These are phyloP conservation scores for Patiria pectinifera DNA, from an alignment of 53 echinoderm and acorn worm species.

Conservation along the genomic window DNA sequence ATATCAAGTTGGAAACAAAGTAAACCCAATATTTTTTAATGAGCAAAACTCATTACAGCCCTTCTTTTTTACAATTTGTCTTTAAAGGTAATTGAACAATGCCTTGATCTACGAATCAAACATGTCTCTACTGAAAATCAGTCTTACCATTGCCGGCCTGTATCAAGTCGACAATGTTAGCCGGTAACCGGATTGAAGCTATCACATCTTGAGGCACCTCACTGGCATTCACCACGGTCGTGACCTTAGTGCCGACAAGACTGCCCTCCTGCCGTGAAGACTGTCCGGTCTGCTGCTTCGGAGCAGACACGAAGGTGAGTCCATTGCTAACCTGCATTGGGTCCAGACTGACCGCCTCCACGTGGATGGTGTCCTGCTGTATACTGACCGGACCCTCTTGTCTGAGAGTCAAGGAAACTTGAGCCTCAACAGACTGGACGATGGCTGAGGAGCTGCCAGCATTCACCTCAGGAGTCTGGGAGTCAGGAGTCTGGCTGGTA, in stretches of 20 bases:
- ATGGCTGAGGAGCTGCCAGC: slow-evolving; percentile 41
- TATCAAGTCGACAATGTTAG: neutral
- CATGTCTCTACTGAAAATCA: too few species aligned
- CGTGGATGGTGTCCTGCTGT: slow-evolving; percentile 1
- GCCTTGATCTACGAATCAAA: too few species aligned
- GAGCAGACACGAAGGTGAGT: slow-evolving; percentile 24
- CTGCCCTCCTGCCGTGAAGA: neutral
- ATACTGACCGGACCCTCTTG: slow-evolving; percentile 14
- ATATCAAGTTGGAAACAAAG: too few species aligned
- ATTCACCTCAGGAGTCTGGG: neutral
- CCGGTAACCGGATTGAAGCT: slow-evolving; percentile 22
- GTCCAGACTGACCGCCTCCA: slow-evolving; percentile 32
- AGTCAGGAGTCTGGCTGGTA: neutral
- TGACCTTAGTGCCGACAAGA: slow-evolving; percentile 10
- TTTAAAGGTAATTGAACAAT: too few species aligned
- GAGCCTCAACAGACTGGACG: slow-evolving; percentile 47
- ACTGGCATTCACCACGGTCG: neutral
- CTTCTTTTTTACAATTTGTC: too few species aligned
- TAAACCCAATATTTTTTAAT: too few species aligned
- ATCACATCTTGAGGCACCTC: slow-evolving; percentile 12
- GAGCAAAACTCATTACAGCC: too few species aligned
- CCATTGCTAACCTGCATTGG: neutral
- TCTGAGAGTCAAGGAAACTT: slow-evolving; percentile 35
- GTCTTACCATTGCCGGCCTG: neutral
- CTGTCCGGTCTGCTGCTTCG: neutral